Percentiles rank a stretch among this genome's conserved stretches.
Conservation (phyloP, 2,113 vertebrate species). For the Megaceryle torquata region DNA sequence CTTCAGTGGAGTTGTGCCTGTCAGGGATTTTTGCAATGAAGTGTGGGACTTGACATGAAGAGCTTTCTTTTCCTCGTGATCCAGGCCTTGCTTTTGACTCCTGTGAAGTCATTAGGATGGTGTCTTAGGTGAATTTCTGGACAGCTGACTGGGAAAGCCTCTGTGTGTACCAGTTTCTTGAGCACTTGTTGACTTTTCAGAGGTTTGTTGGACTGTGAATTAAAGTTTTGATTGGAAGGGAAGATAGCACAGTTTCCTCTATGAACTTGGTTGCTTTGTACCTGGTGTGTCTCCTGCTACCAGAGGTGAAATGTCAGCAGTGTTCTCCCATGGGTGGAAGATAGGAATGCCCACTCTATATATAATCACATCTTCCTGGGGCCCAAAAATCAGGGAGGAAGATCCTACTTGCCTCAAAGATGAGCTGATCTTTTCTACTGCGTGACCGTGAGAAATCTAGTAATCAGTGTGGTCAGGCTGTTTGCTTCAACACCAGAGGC, state of each 20-base stretch:
- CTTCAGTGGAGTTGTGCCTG: not conserved
- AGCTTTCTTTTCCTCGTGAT: not conserved
- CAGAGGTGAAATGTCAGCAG: not conserved
- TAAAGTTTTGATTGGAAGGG: not conserved
- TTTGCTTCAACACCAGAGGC: not conserved
- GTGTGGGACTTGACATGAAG: not conserved
- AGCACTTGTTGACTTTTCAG: not conserved
- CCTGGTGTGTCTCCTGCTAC: not conserved
- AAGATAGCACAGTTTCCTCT: not conserved
- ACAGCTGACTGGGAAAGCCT: not conserved
- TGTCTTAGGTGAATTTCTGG: not conserved
- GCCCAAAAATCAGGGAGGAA: not conserved
- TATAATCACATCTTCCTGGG: not conserved
- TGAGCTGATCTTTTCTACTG: not conserved
- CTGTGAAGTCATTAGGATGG: not conserved
- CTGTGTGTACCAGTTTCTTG: not conserved
- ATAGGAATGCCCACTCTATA: fast-evolving
- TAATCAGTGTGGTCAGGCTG: fast-evolving
- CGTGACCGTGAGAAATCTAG: not conserved
- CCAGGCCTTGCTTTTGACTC: not conserved
- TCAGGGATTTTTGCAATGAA: not conserved
- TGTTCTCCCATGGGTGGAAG: not conserved
- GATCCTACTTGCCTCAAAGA: not conserved
- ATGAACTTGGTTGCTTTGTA: not conserved
- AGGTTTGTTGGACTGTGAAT: not conserved